Evolutionary conservation across 92 coral and sea anemone genomes (phyloP).

Genomic region (Blastomussa wellsi): DNA sequence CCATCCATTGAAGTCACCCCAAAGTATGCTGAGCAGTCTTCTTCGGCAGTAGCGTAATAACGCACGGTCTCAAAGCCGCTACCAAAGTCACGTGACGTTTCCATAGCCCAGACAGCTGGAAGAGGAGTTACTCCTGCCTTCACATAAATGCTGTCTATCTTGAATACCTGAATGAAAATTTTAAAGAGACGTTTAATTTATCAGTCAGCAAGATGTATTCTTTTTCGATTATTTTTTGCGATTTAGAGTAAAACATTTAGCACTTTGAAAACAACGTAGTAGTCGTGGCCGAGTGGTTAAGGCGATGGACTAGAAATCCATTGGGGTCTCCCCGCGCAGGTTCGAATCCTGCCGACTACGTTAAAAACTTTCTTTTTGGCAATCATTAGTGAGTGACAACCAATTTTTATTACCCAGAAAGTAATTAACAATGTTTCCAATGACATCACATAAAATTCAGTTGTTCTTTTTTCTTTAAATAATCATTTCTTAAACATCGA

Average conservation of each 20-base stretch:
- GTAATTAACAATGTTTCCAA: no score
- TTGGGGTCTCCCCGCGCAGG: conserved; percentile 92
- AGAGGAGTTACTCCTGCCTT: conserved; percentile 66
- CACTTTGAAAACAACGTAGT: background rate
- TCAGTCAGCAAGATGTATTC: no score
- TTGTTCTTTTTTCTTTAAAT: background rate
- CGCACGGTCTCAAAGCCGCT: background rate
- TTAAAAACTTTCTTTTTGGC: no score
- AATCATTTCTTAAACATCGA: background rate
- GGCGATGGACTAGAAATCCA: conserved; percentile 91
- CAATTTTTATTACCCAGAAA: no score
- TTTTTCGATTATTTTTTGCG: no score
- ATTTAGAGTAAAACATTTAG: no score
- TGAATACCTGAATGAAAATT: conserved; percentile 39
- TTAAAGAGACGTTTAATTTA: no score
- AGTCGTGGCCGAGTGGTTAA: conserved; percentile 91
- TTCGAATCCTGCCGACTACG: conserved; percentile 80
- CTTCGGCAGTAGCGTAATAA: conserved; percentile 17
- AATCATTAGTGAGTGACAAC: no score
- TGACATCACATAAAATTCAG: background rate
- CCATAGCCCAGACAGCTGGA: conserved; percentile 68
- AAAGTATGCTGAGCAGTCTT: conserved; percentile 24
- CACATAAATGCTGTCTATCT: conserved; percentile 40
- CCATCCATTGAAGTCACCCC: background rate
- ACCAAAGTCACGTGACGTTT: conserved; percentile 33